Conservation (phyloP, 2,113 vertebrate genomes). For the Ictalurus punctatus region DNA sequence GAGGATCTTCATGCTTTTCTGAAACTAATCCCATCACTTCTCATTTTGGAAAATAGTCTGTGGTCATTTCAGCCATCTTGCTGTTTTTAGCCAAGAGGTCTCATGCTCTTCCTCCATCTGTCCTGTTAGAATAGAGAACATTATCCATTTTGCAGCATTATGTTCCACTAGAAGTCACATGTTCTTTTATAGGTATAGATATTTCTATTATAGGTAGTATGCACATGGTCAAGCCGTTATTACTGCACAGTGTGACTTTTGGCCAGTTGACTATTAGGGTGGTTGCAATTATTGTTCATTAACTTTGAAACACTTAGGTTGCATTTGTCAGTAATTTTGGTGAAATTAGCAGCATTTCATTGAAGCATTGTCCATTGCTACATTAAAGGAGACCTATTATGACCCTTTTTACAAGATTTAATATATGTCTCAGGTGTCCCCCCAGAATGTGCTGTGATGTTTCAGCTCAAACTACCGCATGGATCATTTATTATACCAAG, state of each 20-base stretch:
- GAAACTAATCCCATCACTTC: not conserved
- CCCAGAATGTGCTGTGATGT: no score
- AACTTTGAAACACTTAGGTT: not conserved
- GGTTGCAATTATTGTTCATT: not conserved
- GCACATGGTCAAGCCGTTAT: not conserved
- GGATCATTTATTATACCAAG: no score
- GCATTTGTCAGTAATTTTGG: not conserved
- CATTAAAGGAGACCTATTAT: no score
- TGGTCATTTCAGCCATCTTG: not conserved
- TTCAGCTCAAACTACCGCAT: no score
- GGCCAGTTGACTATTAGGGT: not conserved
- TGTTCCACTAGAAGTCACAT: not conserved
- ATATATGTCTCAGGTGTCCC: no score
- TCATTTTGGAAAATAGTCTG: not conserved
- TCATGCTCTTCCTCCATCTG: not conserved
- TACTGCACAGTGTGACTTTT: not conserved
- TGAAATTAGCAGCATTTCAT: not conserved
- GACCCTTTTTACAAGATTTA: no score
- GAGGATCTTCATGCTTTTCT: not conserved
- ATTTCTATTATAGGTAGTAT: not conserved
- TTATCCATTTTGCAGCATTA: slow-evolving; percentile 12
- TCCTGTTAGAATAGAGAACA: not conserved
- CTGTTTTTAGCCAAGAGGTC: not conserved
- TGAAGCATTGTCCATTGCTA: not conserved
- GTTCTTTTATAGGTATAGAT: not conserved